These are phyloP conservation scores for Uropsilus gracilis DNA, from an alignment of 2,113 vertebrate species.

Conservation along the genomic window DNA sequence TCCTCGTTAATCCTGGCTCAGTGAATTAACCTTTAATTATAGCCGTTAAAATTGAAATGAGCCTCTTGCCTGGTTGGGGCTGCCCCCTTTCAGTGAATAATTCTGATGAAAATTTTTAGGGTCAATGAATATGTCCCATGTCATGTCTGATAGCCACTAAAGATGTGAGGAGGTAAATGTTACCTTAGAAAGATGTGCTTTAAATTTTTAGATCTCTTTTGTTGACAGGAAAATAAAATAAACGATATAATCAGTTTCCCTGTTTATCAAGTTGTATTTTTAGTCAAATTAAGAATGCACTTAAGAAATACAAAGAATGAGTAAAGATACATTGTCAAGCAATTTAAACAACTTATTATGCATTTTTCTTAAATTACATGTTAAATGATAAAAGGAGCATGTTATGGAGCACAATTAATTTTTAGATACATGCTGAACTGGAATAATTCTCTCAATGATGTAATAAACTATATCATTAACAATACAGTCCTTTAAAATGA, in stretches of 20 bases:
- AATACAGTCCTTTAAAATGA: constrained; percentile 28
- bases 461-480: constrained; percentile 22
- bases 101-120: constrained; percentile 94
- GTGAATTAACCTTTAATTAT: constrained; percentile 99
- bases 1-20: constrained; percentile 97
- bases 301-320: not conserved
- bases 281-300: constrained; percentile 18
- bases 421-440: not conserved
- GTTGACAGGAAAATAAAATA: constrained; percentile 81
- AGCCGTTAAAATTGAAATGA: constrained; percentile 95
- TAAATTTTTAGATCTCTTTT: constrained; percentile 86
- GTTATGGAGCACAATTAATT: not conserved
- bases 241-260: constrained; percentile 46
- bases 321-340: constrained; percentile 24
- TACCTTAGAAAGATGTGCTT: constrained; percentile 90
- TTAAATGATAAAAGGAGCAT: constrained; percentile 9
- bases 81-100: constrained; percentile 88
- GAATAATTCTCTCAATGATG: constrained; percentile 1
- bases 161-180: constrained; percentile 94
- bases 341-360: constrained; percentile 33
- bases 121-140: constrained; percentile 95
- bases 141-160: constrained; percentile 92
- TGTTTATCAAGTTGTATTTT: constrained; percentile 36
- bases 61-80: constrained; percentile 89
- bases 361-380: constrained; percentile 6